Evolutionary conservation across 2,797 vertebrate species (phyloP).

Genomic region (Pangasius mekongensis): DNA sequence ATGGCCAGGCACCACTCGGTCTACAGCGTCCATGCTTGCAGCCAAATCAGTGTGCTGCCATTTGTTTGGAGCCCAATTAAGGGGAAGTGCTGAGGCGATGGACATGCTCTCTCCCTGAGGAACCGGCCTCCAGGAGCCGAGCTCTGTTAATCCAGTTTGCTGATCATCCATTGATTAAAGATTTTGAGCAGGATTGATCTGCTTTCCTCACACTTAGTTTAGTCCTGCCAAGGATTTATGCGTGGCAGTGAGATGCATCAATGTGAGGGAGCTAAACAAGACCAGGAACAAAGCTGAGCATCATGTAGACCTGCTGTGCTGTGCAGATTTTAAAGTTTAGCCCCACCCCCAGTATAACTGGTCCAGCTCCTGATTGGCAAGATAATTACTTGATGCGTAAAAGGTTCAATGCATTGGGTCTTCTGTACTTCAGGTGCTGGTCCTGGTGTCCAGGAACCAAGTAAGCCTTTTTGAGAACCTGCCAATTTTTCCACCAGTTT

Average conservation of each 20-base stretch:
- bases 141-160: conserved; percentile 46
- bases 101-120: conserved; percentile 35
- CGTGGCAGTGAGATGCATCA: background rate
- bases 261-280: background rate
- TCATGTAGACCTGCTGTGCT: background rate
- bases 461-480: background rate
- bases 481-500: background rate
- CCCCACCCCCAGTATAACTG: background rate
- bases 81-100: conserved; percentile 40
- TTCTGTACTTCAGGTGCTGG: background rate
- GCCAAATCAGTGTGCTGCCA: conserved; percentile 56
- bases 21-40: background rate
- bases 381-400: background rate
- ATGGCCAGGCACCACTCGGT: conserved; percentile 12
- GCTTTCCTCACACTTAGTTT: conserved; percentile 34
- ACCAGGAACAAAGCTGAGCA: background rate
- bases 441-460: background rate
- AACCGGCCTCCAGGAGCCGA: conserved; percentile 25
- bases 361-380: background rate
- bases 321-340: background rate
- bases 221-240: conserved; percentile 33
- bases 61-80: conserved; percentile 48
- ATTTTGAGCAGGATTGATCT: conserved; percentile 27
- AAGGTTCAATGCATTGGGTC: background rate
- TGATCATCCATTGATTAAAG: conserved; percentile 44